phyloP scores from a whole-genome alignment of 2,113 vertebrate genomes.

The Nestor notabilis region DNA sequence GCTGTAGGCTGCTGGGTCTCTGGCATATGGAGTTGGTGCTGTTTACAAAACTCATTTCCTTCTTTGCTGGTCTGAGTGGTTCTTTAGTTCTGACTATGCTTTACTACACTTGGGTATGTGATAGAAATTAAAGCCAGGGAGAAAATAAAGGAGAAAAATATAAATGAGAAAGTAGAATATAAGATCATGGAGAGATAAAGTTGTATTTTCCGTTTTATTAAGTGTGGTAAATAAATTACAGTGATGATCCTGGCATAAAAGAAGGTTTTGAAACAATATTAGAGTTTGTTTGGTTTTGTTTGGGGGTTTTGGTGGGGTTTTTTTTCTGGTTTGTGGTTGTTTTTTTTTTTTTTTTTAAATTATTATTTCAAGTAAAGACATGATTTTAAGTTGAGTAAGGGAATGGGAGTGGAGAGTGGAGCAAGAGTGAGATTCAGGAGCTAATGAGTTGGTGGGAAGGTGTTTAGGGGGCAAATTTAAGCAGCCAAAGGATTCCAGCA shows the following conservation, averaged over 20 bases:
- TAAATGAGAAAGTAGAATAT: neutral
- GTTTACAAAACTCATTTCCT: neutral
- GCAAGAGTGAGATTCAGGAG: neutral
- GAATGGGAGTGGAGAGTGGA: neutral
- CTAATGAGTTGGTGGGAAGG: neutral
- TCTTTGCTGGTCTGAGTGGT: neutral
- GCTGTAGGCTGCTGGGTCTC: neutral
- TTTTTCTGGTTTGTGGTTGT: neutral
- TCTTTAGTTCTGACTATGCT: neutral
- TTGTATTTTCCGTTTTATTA: neutral
- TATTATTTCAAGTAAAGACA: neutral
- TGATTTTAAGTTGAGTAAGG: neutral
- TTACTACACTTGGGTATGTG: neutral
- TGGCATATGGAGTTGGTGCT: neutral
- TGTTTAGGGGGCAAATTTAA: neutral
- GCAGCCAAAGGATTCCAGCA: neutral
- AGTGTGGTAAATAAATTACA: neutral
- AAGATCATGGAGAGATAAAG: neutral
- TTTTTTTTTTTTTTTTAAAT: neutral
- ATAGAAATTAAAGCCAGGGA: neutral
- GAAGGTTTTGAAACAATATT: neutral
- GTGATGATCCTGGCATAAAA: neutral
- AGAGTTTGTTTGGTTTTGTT: neutral
- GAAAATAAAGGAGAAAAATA: neutral
- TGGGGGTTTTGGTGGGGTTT: too few relatives aligned